Conservation (phyloP, 2,797 vertebrate species). For the Synaphobranchus kaupii region DNA sequence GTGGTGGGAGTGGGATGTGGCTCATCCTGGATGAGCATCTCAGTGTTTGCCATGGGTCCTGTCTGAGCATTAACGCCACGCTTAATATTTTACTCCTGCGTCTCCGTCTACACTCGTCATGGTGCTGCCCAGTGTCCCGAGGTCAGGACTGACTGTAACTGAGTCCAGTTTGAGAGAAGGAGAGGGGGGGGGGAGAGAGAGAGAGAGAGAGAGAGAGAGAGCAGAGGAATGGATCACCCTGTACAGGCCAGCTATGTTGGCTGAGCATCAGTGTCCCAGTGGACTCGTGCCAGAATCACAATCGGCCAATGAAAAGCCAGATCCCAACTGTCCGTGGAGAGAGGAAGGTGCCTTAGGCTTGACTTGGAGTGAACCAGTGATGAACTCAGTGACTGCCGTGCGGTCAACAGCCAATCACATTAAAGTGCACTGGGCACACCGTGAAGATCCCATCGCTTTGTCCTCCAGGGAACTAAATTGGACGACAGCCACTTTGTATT, state of each 20-base stretch:
- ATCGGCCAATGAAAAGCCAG: not conserved
- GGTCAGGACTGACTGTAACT: not conserved
- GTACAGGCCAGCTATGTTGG: not conserved
- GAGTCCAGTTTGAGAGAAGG: not conserved
- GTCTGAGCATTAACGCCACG: not conserved
- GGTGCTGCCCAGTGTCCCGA: not conserved
- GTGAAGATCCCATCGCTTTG: not conserved
- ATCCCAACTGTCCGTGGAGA: not conserved
- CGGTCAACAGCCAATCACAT: not conserved
- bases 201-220: not conserved
- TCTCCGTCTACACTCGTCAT: not conserved
- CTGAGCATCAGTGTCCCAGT: not conserved
- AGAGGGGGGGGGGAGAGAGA: not conserved
- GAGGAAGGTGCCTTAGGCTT: not conserved
- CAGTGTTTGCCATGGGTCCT: not conserved
- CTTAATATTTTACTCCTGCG: not conserved
- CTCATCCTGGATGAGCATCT: not conserved
- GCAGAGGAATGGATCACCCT: not conserved
- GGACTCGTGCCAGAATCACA: not conserved
- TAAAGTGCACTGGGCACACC: not conserved
- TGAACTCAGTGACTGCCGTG: not conserved
- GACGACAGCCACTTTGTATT: not conserved
- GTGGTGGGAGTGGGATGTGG: not conserved
- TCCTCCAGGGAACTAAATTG: not conserved
- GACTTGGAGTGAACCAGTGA: not conserved